A percentile compares a stretch with the other conserved stretches of the same genome.
phyloP scores from a whole-genome alignment of 2,113 vertebrate species.

The Thryonomys swinderianus region DNA sequence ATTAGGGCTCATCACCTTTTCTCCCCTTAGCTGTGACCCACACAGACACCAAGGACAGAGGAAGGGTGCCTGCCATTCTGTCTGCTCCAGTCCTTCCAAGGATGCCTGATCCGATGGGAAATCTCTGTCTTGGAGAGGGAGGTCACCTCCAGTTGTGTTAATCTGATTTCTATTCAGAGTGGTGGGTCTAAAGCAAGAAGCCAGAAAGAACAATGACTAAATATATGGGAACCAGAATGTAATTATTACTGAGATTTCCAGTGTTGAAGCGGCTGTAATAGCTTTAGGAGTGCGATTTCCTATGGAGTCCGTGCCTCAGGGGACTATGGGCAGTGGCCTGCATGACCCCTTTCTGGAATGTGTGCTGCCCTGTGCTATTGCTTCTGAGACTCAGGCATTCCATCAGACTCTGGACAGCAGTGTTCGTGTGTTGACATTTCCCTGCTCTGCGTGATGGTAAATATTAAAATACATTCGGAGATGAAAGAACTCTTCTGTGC shows the following conservation, averaged over 20 bases:
- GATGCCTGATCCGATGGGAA: not conserved
- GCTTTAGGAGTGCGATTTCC: not conserved
- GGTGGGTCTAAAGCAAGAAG: not conserved
- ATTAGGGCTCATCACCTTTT: too few species aligned
- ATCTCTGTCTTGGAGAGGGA: not conserved
- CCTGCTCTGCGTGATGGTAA: not conserved
- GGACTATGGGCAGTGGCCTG: not conserved
- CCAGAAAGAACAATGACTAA: not conserved
- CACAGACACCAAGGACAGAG: not conserved
- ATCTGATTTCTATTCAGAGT: not conserved
- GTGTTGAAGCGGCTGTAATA: not conserved
- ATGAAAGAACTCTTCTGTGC: not conserved
- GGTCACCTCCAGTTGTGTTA: not conserved
- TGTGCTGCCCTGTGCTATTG: not conserved
- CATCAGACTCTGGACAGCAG: not conserved
- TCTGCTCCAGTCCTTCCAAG: not conserved
- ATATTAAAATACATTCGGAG: conserved; percentile 28
- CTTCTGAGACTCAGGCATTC: not conserved
- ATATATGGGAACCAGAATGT: not conserved
- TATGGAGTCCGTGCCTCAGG: not conserved
- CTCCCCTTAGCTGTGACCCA: not conserved
- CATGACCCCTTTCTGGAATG: not conserved
- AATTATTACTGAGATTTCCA: not conserved
- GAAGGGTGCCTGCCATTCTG: not conserved
- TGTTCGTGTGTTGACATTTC: not conserved